Conservation (phyloP, 2,888 invertebrate genomes). For the Sipha maydis region DNA sequence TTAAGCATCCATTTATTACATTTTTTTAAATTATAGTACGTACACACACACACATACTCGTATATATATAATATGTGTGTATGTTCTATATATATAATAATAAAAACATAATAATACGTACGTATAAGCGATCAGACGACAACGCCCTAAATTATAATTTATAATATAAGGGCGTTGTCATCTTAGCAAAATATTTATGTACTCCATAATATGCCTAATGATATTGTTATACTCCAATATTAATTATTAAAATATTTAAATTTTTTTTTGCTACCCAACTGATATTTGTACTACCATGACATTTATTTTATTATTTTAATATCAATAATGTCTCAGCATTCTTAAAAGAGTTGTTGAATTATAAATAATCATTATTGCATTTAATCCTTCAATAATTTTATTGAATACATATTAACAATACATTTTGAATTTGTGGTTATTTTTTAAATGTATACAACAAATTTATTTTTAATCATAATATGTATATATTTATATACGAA, state of each 20-base stretch:
- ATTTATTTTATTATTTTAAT: neutral
- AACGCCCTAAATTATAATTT: slow-evolving; percentile 13
- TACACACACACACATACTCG: neutral
- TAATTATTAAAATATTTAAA: slow-evolving; percentile 30
- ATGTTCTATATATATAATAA: too few species aligned
- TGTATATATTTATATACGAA: too few species aligned
- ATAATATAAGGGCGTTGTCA: slow-evolving; percentile 34
- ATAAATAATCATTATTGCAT: neutral
- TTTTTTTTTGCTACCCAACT: neutral
- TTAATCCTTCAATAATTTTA: too few species aligned
- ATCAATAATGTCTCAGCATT: neutral
- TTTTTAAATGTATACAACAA: too few species aligned
- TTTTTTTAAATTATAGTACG: neutral
- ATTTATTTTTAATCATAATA: too few species aligned
- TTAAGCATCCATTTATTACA: neutral
- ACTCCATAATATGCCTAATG: neutral
- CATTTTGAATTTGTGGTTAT: too few species aligned
- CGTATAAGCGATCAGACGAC: neutral
- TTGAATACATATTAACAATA: too few species aligned
- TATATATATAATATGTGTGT: neutral
- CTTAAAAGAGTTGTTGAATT: neutral
- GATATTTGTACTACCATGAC: neutral
- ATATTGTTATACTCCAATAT: neutral
- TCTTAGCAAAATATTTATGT: neutral
- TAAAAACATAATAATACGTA: neutral